Percentiles rank a stretch among this genome's conserved stretches.
Evolutionary conservation across 2,888 invertebrate genomes (phyloP).

Genomic region (Malthinus seriepunctatus): DNA sequence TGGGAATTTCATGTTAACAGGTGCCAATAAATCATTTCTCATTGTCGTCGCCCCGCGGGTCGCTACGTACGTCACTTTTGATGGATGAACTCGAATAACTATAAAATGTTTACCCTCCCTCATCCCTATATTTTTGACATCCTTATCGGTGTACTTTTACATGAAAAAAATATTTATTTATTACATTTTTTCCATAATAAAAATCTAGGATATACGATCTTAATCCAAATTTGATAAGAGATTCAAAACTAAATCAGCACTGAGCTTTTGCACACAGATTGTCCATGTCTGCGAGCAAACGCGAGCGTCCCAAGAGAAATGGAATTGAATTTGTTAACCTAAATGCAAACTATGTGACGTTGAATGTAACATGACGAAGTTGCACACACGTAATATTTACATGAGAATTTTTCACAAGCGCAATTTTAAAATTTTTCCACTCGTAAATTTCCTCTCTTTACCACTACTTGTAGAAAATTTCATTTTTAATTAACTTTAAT

Average conservation of each 20-base stretch:
- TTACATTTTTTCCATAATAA: too few species aligned
- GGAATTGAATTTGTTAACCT: conserved; percentile 31
- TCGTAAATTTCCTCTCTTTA: conserved; percentile 15
- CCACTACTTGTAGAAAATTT: conserved; percentile 46
- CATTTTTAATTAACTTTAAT: conserved; percentile 52
- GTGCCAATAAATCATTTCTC: conserved; percentile 41
- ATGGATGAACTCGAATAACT: conserved; percentile 37
- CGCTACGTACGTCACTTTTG: conserved; percentile 28
- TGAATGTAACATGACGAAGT: conserved; percentile 29
- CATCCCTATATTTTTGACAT: conserved; percentile 8
- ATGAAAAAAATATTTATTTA: conserved; percentile 1
- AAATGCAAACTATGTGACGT: conserved; percentile 28
- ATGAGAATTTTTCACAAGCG: conserved; percentile 17
- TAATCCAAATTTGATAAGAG: conserved; percentile 21
- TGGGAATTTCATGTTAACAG: conserved; percentile 41
- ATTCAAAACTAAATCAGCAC: conserved; percentile 26
- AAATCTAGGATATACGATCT: conserved; percentile 1
- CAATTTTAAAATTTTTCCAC: conserved; percentile 12
- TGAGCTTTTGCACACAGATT: conserved; percentile 23
- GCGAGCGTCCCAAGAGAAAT: conserved; percentile 17
- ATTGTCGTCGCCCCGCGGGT: conserved; percentile 29
- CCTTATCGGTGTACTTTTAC: conserved; percentile 18
- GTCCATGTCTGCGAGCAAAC: conserved; percentile 28
- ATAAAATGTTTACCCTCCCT: conserved; percentile 34
- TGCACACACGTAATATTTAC: conserved; percentile 21